Conservation (phyloP, 2,888 invertebrate species). For the Brachyopa scutellaris region DNA sequence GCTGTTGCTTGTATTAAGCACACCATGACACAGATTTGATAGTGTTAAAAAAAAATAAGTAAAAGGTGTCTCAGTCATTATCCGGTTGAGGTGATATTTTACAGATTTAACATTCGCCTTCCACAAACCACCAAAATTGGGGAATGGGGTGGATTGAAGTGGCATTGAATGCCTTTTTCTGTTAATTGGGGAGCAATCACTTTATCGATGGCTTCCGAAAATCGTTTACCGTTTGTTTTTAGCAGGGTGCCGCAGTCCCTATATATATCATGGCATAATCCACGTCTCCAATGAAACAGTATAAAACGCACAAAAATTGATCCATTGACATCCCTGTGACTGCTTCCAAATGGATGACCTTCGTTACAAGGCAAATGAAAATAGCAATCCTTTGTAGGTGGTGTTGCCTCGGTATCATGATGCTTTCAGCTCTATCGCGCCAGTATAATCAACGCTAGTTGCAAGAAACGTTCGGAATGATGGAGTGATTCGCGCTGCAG, state of each 20-base stretch:
- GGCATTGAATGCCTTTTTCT: slow-evolving; percentile 25
- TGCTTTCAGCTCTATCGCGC: slow-evolving; percentile 41
- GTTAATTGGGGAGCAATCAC: too few species aligned
- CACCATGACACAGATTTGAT: too few species aligned
- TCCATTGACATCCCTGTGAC: slow-evolving; percentile 39
- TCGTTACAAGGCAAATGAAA: slow-evolving; percentile 52
- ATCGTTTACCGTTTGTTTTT: neutral
- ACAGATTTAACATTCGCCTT: slow-evolving; percentile 42
- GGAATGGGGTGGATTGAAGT: slow-evolving; percentile 40
- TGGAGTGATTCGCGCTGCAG: slow-evolving; percentile 26
- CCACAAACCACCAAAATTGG: slow-evolving; percentile 44
- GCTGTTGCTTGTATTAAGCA: too few species aligned
- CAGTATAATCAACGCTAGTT: slow-evolving; percentile 48
- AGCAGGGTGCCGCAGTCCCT: slow-evolving; percentile 18
- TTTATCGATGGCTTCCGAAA: neutral
- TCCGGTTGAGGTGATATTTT: slow-evolving; percentile 19
- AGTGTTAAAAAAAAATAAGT: too few species aligned
- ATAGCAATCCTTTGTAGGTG: too few species aligned
- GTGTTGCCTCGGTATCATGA: too few species aligned
- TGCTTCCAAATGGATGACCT: slow-evolving; percentile 59
- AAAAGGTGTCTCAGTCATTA: slow-evolving; percentile 5
- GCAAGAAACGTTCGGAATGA: slow-evolving; percentile 32
- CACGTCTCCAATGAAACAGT: slow-evolving; percentile 49
- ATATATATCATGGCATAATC: slow-evolving; percentile 32
- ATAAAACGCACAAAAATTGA: slow-evolving; percentile 27